Evolutionary conservation across 92 coral and sea anemone species (phyloP).

Genomic region (Galaxea fascicularis): DNA sequence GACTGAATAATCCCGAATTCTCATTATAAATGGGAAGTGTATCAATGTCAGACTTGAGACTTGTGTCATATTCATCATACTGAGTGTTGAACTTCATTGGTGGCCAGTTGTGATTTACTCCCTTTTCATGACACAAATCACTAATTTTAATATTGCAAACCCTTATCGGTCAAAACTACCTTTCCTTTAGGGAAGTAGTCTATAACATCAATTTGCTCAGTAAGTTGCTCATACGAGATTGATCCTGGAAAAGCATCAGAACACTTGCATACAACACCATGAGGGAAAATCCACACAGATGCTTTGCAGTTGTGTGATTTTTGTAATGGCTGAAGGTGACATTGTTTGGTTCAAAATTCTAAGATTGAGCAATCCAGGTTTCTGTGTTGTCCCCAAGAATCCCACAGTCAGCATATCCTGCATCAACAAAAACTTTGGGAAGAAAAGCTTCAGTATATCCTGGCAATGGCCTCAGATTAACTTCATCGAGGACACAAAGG

Average conservation of each 20-base stretch:
- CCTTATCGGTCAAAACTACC: constrained; percentile 42
- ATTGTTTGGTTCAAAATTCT: constrained; percentile 67
- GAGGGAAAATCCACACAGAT: constrained; percentile 61
- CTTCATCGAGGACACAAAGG: too few species aligned
- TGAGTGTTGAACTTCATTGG: constrained; percentile 57
- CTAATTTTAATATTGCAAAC: constrained; percentile 25
- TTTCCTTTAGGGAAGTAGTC: constrained; percentile 57
- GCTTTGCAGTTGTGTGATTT: constrained; percentile 69
- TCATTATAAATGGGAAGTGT: constrained; percentile 61
- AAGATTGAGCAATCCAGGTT: constrained; percentile 67
- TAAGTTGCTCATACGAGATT: constrained; percentile 63
- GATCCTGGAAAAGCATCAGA: constrained; percentile 42
- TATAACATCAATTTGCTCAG: constrained; percentile 53
- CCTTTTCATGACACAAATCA: constrained; percentile 66
- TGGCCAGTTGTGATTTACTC: constrained; percentile 63
- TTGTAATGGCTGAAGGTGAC: constrained; percentile 67
- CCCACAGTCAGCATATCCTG: constrained; percentile 52
- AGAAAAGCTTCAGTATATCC: constrained; percentile 52
- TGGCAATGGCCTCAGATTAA: constrained; percentile 58
- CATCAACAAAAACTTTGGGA: constrained; percentile 51
- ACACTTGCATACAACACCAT: constrained; percentile 23
- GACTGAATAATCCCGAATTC: constrained; percentile 66
- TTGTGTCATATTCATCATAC: constrained; percentile 58
- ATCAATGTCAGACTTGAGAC: constrained; percentile 61
- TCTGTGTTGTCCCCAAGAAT: constrained; percentile 58